A percentile compares a stretch with the other conserved stretches of the same genome.
Conservation (phyloP, 2,797 vertebrate genomes). For the Poeciliopsis gracilis region DNA sequence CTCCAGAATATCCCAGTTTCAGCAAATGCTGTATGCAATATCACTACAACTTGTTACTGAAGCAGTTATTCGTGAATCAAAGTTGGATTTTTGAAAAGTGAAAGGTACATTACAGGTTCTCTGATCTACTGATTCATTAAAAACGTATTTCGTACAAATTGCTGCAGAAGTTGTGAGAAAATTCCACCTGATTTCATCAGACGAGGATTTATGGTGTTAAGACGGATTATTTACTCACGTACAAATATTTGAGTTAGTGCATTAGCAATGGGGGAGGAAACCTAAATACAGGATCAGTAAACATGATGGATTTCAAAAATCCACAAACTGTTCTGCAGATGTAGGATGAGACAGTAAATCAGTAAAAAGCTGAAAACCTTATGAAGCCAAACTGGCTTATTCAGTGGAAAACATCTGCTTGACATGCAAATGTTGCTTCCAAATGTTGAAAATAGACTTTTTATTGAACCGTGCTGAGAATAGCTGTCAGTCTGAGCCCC, state of each 20-base stretch:
- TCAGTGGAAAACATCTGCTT: not conserved
- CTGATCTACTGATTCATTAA: not conserved
- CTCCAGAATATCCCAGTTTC: not conserved
- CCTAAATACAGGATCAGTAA: not conserved
- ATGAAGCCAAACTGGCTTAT: not conserved
- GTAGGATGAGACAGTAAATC: not conserved
- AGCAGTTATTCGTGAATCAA: not conserved
- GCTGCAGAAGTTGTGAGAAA: not conserved
- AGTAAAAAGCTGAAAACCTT: not conserved
- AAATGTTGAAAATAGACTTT: not conserved
- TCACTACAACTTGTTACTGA: not conserved
- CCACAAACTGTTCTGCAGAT: not conserved
- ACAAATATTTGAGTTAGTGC: not conserved
- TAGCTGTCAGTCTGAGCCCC: not conserved
- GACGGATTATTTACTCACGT: not conserved
- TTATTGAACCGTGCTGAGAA: not conserved
- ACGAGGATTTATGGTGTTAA: not conserved
- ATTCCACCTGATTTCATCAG: not conserved
- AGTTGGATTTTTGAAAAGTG: not conserved
- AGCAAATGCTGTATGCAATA: not conserved
- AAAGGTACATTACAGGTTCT: not conserved
- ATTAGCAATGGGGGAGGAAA: not conserved
- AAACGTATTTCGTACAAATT: not conserved
- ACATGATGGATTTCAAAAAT: not conserved
- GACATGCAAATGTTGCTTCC: not conserved